Evolutionary conservation across 2,113 vertebrate genomes (phyloP).

Genomic region (Hippocampus comes): DNA sequence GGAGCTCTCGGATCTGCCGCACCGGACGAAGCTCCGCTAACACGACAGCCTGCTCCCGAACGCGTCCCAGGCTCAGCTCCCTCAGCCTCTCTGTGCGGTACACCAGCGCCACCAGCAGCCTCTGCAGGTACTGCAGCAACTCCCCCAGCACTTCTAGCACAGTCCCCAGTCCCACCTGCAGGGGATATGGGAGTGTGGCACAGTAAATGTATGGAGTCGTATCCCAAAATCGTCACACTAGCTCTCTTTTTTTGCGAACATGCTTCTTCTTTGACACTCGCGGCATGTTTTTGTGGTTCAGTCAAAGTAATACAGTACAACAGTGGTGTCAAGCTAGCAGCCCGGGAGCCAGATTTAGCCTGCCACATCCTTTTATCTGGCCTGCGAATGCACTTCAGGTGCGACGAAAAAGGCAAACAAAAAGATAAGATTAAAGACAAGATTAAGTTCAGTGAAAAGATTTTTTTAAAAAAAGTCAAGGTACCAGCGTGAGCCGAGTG

Average conservation of each 20-base stretch:
- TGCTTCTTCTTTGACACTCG: too few species aligned
- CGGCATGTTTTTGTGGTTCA: too few species aligned
- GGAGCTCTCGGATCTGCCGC: slow-evolving; percentile 43
- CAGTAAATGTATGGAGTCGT: background rate
- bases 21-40: slow-evolving; percentile 42
- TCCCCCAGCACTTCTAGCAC: slow-evolving; percentile 38
- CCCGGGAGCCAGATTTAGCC: too few species aligned
- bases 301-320: too few species aligned
- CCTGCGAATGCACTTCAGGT: too few species aligned
- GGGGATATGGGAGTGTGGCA: background rate
- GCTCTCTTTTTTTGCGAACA: too few species aligned
- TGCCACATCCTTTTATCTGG: too few species aligned
- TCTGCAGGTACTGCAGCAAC: slow-evolving; percentile 49
- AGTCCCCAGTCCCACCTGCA: slow-evolving; percentile 52
- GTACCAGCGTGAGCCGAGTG: too few species aligned
- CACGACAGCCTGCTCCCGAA: slow-evolving; percentile 17
- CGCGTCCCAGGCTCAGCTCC: slow-evolving; percentile 12
- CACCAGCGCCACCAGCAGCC: slow-evolving; percentile 45
- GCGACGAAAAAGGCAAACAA: too few species aligned
- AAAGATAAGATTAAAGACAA: too few species aligned
- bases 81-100: slow-evolving; percentile 40
- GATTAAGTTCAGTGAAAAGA: background rate
- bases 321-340: too few species aligned
- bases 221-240: too few species aligned
- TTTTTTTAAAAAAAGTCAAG: background rate